phyloP scores from a whole-genome alignment of 2,888 invertebrate genomes.

The Trypoxylon attenuatum region DNA sequence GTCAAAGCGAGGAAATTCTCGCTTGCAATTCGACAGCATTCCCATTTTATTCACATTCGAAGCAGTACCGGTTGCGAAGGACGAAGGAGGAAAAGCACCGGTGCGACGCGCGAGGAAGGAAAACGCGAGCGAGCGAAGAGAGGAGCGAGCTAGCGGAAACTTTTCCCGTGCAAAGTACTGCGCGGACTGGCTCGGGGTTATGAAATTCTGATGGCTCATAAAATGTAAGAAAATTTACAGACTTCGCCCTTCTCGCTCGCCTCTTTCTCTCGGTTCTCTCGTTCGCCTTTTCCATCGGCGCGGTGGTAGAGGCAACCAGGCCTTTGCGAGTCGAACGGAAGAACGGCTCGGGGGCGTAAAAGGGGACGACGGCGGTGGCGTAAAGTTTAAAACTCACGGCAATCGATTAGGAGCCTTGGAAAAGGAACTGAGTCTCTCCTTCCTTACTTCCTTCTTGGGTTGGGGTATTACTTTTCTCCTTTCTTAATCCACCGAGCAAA shows the following conservation, averaged over 20 bases:
- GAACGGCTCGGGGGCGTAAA: constrained; percentile 38
- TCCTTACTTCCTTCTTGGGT: too few species aligned
- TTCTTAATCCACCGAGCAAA: too few species aligned
- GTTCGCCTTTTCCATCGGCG: constrained; percentile 42
- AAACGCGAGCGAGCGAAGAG: constrained; percentile 45
- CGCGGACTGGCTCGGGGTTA: constrained; percentile 75
- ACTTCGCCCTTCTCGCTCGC: constrained; percentile 60
- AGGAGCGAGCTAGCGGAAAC: constrained; percentile 65
- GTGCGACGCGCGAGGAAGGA: constrained; percentile 33
- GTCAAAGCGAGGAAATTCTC: too few species aligned
- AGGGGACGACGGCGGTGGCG: constrained; percentile 52
- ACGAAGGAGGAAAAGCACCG: constrained; percentile 20
- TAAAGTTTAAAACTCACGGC: constrained; percentile 70
- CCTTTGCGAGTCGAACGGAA: constrained; percentile 72
- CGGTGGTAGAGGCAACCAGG: constrained; percentile 16
- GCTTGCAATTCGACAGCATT: too few species aligned
- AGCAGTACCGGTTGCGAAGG: constrained; percentile 5
- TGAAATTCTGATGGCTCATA: constrained; percentile 75
- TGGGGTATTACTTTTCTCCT: too few species aligned
- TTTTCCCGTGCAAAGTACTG: constrained; percentile 74
- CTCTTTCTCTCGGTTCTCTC: constrained; percentile 24
- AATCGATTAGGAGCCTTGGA: constrained; percentile 69
- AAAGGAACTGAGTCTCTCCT: too few species aligned
- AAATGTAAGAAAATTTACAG: constrained; percentile 76
- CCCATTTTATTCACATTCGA: constrained; percentile 24